phyloP scores from a whole-genome alignment of 2,113 vertebrate genomes.

The Corapipo altera region DNA sequence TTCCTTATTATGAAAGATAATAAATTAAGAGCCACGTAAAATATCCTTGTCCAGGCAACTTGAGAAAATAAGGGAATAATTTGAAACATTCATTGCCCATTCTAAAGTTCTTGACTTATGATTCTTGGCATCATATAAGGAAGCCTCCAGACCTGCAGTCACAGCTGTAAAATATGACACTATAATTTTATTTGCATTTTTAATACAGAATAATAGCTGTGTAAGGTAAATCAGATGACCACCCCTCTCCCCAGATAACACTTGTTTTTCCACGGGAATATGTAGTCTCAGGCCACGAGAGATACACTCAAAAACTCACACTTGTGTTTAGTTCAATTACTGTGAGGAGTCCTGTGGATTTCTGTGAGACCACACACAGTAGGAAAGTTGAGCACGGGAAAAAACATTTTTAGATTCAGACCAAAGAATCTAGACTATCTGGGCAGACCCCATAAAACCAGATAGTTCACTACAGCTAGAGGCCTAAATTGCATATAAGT shows the following conservation, averaged over 20 bases:
- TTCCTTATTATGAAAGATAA: conserved; percentile 55
- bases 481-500: neutral
- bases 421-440: conserved; percentile 30
- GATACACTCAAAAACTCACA: neutral
- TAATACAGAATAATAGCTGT: neutral
- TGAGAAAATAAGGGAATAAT: conserved; percentile 40
- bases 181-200: neutral
- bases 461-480: neutral
- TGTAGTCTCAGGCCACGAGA: neutral
- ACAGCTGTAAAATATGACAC: neutral
- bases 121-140: neutral
- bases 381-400: conserved; percentile 8
- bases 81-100: neutral
- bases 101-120: neutral
- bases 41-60: neutral
- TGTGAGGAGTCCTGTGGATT: neutral
- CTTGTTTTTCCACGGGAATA: neutral
- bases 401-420: conserved; percentile 1
- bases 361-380: conserved; percentile 43
- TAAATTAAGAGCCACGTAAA: conserved; percentile 45
- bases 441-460: conserved; percentile 9
- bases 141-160: neutral
- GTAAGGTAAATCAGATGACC: neutral
- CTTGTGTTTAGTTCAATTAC: neutral
- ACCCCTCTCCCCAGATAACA: neutral